Base-by-base conservation (phyloP, 2,113 vertebrate species). In the Phasianus colchicus region DNA sequence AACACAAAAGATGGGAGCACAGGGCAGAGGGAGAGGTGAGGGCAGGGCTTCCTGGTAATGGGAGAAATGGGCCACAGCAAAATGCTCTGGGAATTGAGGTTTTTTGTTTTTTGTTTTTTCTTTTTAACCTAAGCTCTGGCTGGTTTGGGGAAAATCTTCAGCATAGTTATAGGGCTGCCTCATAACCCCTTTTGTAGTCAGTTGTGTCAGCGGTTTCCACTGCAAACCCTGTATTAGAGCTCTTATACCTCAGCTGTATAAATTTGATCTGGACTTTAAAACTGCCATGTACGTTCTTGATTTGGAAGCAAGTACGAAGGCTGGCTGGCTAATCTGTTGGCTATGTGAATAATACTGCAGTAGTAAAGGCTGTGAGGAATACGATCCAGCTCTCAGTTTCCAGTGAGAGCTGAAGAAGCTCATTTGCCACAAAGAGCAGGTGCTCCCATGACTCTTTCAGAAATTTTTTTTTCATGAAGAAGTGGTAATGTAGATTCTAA, bases 191-290 rank as follows among this genome's bases (percentile, higher is more conserved):
- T 92, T 95, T 81, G 92, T 89, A 93, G 93, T 64, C 61, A 29
- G 25, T 87, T 80, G 67, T 90, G 75, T 96, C 86, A 93, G 81
- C 4, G 10, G 57, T 96, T 95, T 94, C 81, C 84, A 81, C 78
- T 82, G 92, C 72, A 92, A 94, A 54, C 58, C 67, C 32, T 47
- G 50, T 66, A 19, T 88, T 93, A 74, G 52, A 13, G 38, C 83
- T 88, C 84, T 85, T 92, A 55, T 48, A 96, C 76, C 77, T 89
- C 38, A 61, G 78, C 84, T 88, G 29, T 91, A 90, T 92, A 86
- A 93, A 94, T 90, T 88, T 89, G 83, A 86, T 93, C 87, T 93
- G 89, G 84, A 93, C 83, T 91, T 96, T 86, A 94, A 92, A 96
- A 93, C 10, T 65, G 87, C 75, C 43, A 84, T 82, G 72, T 60